A percentile compares a stretch with the other conserved stretches of the same genome.
Conservation (phyloP, 2,113 vertebrate species). For the Sclerurus mexicanus region DNA sequence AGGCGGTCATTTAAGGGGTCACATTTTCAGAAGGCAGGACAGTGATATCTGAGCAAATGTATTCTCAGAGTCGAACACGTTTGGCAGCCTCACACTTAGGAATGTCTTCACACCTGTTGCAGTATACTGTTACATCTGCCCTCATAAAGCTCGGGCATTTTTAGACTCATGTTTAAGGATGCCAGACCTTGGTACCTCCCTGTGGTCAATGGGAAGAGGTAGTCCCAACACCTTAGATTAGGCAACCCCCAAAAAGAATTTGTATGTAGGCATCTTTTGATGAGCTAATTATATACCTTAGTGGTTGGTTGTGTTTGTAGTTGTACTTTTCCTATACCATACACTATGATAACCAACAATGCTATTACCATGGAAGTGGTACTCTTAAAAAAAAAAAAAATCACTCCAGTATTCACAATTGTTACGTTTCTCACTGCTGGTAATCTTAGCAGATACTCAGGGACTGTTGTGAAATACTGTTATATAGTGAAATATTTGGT, state of each 20-base stretch:
- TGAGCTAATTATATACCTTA: neutral
- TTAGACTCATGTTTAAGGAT: neutral
- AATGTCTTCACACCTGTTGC: neutral
- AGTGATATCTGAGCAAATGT: neutral
- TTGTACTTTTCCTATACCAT: neutral
- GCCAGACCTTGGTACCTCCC: accelerated
- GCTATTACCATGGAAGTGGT: neutral
- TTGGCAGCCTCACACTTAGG: neutral
- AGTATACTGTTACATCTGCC: neutral
- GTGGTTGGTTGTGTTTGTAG: neutral
- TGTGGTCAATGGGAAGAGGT: neutral
- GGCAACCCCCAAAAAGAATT: neutral
- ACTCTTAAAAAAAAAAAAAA: neutral
- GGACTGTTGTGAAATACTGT: neutral
- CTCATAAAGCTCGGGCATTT: neutral
- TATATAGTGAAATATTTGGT: no score
- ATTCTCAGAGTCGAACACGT: neutral
- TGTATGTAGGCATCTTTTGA: neutral
- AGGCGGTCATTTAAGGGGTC: neutral
- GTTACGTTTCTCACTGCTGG: neutral
- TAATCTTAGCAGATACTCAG: neutral
- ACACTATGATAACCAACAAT: neutral
- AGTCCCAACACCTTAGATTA: neutral
- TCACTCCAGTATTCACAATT: neutral
- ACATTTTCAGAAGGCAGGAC: neutral